Evolutionary conservation across 2,113 vertebrate genomes (phyloP).

Genomic region (Columba janthina): DNA sequence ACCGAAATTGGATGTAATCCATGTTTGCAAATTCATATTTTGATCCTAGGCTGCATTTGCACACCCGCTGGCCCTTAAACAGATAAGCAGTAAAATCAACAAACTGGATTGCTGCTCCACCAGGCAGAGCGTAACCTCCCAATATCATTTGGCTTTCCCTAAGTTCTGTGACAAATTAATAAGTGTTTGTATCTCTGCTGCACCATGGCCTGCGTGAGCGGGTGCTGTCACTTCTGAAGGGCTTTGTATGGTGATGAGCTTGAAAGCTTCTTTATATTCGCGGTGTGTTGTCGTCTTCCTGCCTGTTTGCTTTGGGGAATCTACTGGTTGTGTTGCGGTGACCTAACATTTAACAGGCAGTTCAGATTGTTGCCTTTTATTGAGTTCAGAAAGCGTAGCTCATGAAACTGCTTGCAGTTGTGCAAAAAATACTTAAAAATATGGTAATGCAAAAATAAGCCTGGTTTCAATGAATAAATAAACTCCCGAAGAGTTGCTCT

Average conservation of each 20-base stretch:
- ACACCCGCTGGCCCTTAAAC: neutral
- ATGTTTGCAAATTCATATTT: constrained; percentile 45
- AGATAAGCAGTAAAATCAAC: constrained; percentile 29
- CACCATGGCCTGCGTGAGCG: neutral
- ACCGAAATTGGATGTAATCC: neutral
- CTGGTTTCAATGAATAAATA: neutral
- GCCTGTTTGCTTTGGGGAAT: constrained; percentile 23
- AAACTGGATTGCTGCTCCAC: neutral
- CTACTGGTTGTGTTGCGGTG: neutral
- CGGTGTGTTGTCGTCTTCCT: neutral
- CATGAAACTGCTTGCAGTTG: neutral
- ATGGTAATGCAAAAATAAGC: neutral
- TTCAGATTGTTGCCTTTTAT: neutral
- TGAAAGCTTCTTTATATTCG: constrained; percentile 30
- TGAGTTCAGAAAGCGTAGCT: neutral
- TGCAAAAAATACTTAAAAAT: neutral
- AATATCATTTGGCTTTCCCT: neutral
- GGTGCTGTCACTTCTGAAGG: constrained; percentile 2
- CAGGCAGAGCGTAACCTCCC: neutral
- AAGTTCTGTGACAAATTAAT: constrained; percentile 9
- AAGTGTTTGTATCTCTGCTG: neutral
- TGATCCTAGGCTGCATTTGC: constrained; percentile 8
- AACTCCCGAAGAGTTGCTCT: neutral
- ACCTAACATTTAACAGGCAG: neutral
- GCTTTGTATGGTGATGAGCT: constrained; percentile 8